These are phyloP conservation scores for Uria aalge DNA, from an alignment of 2,113 vertebrate genomes.

Conservation along the genomic window DNA sequence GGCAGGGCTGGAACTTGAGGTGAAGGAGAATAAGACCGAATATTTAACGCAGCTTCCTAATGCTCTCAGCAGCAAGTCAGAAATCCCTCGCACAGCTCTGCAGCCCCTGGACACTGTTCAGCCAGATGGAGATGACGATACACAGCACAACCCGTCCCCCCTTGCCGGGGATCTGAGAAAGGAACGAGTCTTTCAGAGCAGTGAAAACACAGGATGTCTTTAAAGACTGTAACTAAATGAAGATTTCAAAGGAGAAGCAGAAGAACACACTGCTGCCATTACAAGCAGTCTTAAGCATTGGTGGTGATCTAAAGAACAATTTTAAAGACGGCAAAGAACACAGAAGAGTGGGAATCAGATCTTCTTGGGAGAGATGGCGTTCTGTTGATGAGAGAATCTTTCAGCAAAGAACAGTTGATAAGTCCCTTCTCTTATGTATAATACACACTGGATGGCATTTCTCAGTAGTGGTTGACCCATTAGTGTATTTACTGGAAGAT, in stretches of 20 bases:
- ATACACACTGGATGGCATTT: not conserved
- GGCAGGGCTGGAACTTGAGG: not conserved
- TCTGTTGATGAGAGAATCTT: not conserved
- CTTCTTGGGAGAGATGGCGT: not conserved
- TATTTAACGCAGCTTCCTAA: not conserved
- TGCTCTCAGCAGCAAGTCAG: not conserved
- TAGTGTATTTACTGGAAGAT: not conserved
- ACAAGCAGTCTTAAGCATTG: not conserved
- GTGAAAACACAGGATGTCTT: not conserved
- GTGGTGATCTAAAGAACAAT: not conserved
- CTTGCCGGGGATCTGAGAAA: not conserved
- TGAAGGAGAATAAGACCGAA: not conserved
- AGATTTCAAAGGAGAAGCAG: not conserved
- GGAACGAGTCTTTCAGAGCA: not conserved
- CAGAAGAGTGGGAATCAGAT: not conserved
- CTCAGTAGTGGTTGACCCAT: not conserved
- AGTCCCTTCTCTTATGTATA: not conserved
- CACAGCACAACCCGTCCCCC: rapidly evolving
- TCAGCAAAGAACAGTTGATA: not conserved
- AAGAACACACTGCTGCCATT: not conserved
- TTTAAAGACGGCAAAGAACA: not conserved
- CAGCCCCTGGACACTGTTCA: not conserved
- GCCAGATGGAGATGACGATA: not conserved
- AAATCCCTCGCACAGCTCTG: not conserved
- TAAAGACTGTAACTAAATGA: not conserved